phyloP scores from a whole-genome alignment of 92 coral and sea anemone species.

The Paragorgia papillata region DNA sequence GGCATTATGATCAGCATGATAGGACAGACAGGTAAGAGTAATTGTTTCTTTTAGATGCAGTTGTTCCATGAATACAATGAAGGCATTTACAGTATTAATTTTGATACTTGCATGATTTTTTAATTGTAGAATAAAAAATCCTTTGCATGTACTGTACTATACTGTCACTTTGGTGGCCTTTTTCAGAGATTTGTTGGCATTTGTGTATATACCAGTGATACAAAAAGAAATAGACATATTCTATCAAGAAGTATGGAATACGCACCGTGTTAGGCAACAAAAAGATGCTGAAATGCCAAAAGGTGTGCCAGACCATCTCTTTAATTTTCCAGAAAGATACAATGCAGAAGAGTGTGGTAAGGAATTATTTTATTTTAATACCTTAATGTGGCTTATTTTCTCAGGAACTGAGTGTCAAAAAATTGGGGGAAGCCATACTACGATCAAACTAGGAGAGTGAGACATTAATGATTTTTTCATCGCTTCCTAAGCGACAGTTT shows the following conservation, averaged over 20 bases:
- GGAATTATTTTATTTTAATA: not conserved
- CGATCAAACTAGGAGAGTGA: too few species aligned
- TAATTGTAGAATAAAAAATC: too few species aligned
- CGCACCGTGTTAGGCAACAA: constrained; percentile 30
- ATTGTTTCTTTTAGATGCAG: not conserved
- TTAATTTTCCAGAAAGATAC: constrained; percentile 21
- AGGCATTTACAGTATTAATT: not conserved
- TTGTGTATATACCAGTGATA: constrained; percentile 29
- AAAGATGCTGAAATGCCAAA: constrained; percentile 30
- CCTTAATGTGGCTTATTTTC: too few species aligned
- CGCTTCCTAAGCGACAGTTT: too few species aligned
- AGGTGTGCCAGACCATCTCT: constrained; percentile 30
- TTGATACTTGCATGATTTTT: too few species aligned
- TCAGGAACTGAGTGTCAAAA: too few species aligned
- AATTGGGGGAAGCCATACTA: too few species aligned
- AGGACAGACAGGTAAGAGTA: constrained; percentile 56
- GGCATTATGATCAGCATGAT: constrained; percentile 62
- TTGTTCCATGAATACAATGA: not conserved
- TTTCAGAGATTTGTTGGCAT: constrained; percentile 34
- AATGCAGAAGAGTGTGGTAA: constrained; percentile 40
- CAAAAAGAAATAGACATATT: constrained; percentile 31
- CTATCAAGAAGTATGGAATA: constrained; percentile 26
- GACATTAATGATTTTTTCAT: too few species aligned
- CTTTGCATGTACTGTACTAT: too few species aligned
- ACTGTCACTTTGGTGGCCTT: too few species aligned